A percentile compares a stretch with the other conserved stretches of the same genome.
Evolutionary conservation across 1,140 invertebrate species (phyloP).

Genomic region (Anthonomus grandis): DNA sequence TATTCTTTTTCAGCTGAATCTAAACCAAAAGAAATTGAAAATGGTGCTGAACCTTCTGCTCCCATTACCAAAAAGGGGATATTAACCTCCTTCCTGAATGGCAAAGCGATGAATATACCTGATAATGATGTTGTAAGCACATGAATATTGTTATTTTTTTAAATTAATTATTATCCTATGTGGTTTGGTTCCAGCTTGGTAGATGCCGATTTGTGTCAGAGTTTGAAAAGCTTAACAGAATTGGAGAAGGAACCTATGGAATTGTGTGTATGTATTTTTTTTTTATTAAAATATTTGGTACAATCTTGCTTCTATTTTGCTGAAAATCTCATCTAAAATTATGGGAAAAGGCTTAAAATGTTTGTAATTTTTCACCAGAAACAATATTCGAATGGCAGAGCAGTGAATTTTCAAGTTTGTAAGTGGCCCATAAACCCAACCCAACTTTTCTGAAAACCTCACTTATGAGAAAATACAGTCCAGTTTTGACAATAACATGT

Average conservation of each 20-base stretch:
- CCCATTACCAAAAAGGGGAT: slow-evolving; percentile 74
- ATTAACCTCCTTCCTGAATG: slow-evolving; percentile 75
- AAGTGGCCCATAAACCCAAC: too few relatives aligned
- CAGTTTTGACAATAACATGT: too few relatives aligned
- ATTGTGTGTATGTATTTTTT: slow-evolving; percentile 82
- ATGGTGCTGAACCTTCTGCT: slow-evolving; percentile 67
- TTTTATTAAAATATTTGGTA: not conserved
- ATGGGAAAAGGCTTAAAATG: too few relatives aligned
- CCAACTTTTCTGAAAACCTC: too few relatives aligned
- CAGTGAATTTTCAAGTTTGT: too few relatives aligned
- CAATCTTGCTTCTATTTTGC: not conserved
- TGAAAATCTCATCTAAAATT: slow-evolving; percentile 6
- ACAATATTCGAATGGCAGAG: too few relatives aligned
- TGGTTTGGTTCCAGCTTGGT: slow-evolving; percentile 67
- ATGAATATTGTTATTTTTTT: slow-evolving; percentile 37
- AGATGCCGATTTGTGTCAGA: slow-evolving; percentile 90
- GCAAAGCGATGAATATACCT: slow-evolving; percentile 79
- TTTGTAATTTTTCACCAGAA: not conserved
- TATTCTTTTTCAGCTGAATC: slow-evolving; percentile 28
- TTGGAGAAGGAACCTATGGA: slow-evolving; percentile 97
- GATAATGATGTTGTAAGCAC: slow-evolving; percentile 74
- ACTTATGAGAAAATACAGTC: too few relatives aligned
- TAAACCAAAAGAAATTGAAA: slow-evolving; percentile 46
- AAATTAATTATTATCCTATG: slow-evolving; percentile 20
- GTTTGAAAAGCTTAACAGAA: slow-evolving; percentile 94